Base-by-base conservation (phyloP, 2,113 vertebrate species). In the Melanotaenia duboulayi region DNA sequence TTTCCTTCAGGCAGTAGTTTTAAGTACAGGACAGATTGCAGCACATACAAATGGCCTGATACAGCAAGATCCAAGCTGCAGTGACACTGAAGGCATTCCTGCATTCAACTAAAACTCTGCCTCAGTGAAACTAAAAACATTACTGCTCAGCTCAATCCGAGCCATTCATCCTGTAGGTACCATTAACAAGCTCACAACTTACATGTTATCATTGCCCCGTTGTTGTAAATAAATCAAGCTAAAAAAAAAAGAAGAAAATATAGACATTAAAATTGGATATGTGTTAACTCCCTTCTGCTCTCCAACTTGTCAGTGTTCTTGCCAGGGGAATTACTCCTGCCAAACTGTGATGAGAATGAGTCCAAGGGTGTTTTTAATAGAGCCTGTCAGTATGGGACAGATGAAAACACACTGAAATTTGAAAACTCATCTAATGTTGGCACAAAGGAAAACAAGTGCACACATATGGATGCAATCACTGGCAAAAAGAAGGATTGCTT, bases 1-100 rank as follows among this genome's bases (percentile, higher is more conserved):
- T 86, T 86, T 79, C 85, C 85, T 86, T 89, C 83, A 83, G 85
- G 85, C 74, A 49, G 61, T 67, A 65, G 74, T 82, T 90, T 90
- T 86, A 85, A 81, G 69, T 65, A 83, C 66, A 63, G 83, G 79
- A 81, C 85, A 84, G 81, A 84, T 84, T 84, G 83, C 64, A 71
- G 40, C 69, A 23, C 48, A 28, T 74, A 72, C 57, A 78, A 84
- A 85, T 32, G 37, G 60, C 80, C 82, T 78, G 82, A 88, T 84
- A 57, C 69, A 85, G 84, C 84, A 83, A 65, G 78, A 78, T 74
- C 56, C 51, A 69, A 70, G 54, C 63, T 28, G 68, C 75, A 25
- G 60, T 67, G 61, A 66, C 57, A 61, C 66, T 35, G 82, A 68
- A 68, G 73, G 52, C 51, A 72, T 73, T 52, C 14, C n/a, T 10